Evolutionary conservation across 2,797 vertebrate genomes (phyloP).

Genomic region (Mionectes olivaceus): DNA sequence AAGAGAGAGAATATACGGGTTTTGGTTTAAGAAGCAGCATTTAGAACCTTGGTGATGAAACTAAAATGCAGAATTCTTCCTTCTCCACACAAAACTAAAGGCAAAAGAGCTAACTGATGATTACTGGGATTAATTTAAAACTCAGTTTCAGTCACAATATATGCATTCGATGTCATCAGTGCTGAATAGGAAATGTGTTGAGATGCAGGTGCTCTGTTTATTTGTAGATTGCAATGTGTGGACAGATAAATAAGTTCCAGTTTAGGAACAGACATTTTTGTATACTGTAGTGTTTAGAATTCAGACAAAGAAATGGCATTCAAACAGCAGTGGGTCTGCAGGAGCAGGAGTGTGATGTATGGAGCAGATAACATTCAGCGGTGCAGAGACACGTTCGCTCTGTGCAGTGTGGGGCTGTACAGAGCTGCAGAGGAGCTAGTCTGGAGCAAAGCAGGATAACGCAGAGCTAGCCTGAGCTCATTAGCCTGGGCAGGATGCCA

Average conservation of each 20-base stretch:
- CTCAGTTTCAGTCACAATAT: neutral
- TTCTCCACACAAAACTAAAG: neutral
- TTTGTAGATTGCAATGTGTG: neutral
- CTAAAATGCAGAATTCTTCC: neutral
- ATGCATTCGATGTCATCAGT: neutral
- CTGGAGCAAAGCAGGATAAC: slow-evolving; percentile 11
- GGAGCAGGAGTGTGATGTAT: neutral
- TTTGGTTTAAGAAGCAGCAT: neutral
- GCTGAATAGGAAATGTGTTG: neutral
- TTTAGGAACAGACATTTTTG: neutral
- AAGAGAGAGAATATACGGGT: neutral
- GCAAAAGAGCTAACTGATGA: neutral
- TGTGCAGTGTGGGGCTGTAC: neutral
- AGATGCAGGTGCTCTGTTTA: slow-evolving; percentile 7
- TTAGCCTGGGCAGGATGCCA: slow-evolving; percentile 31
- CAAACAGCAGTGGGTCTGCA: neutral
- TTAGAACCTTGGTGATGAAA: neutral
- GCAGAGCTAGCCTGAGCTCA: slow-evolving; percentile 43
- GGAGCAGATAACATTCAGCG: neutral
- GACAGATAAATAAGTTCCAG: slow-evolving; percentile 7
- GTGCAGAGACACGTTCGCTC: neutral
- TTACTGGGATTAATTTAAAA: neutral
- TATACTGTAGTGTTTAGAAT: neutral
- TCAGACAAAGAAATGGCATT: neutral
- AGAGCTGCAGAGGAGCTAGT: slow-evolving; percentile 16